phyloP scores from a whole-genome alignment of 2,797 vertebrate species.

The Siniperca undulata region DNA sequence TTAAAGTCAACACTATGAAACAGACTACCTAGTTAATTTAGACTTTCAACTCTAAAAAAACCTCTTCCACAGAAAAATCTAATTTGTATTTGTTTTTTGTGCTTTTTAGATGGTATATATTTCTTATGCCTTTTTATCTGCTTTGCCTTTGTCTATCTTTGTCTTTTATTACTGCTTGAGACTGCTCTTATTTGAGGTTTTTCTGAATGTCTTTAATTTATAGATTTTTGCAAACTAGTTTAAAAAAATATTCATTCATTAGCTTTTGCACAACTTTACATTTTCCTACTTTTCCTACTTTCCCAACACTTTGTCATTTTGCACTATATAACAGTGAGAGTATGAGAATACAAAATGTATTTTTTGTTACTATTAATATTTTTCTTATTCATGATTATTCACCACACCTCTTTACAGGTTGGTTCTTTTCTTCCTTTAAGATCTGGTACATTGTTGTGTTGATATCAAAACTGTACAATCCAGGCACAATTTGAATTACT shows the following conservation, averaged over 20 bases:
- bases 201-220: neutral
- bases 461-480: neutral
- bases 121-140: neutral
- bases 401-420: neutral
- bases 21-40: neutral
- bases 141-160: neutral
- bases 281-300: no score
- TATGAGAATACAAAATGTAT: neutral
- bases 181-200: neutral
- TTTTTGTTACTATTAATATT: neutral
- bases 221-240: neutral
- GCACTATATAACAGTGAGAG: neutral
- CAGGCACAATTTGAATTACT: slow-evolving; percentile 11
- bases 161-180: neutral
- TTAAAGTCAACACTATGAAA: neutral
- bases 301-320: neutral
- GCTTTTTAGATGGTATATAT: neutral
- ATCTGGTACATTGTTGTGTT: slow-evolving; percentile 6
- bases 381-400: neutral
- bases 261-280: neutral
- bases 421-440: neutral
- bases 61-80: neutral
- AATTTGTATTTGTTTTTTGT: neutral
- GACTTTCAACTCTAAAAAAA: no score
- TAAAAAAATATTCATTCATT: neutral